Conservation (phyloP, 2,888 invertebrate species). For the Tethea ocularis region DNA sequence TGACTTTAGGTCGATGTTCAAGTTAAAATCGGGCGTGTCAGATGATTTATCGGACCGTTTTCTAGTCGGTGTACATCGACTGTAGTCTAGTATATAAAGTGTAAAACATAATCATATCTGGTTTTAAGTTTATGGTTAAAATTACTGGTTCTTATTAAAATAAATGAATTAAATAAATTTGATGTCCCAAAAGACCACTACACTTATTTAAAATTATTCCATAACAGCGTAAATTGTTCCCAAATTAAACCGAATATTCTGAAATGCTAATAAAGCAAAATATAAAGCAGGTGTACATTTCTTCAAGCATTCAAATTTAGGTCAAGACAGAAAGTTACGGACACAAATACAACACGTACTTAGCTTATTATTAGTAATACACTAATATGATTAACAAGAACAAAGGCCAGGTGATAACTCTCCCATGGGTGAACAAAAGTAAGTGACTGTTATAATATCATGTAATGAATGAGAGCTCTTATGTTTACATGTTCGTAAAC, state of each 20-base stretch:
- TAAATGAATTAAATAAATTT: neutral
- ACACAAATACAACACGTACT: neutral
- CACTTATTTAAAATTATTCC: too few species aligned
- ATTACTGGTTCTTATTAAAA: too few species aligned
- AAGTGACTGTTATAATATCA: neutral
- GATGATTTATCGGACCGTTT: too few species aligned
- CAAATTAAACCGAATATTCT: neutral
- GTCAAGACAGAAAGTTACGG: neutral
- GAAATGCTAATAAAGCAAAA: too few species aligned
- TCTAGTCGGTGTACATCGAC: too few species aligned
- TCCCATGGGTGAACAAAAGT: constrained; percentile 22
- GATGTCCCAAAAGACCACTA: too few species aligned
- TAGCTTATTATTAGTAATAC: neutral
- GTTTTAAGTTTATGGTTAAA: too few species aligned
- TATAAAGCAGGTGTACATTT: too few species aligned
- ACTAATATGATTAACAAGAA: constrained; percentile 19
- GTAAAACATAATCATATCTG: too few species aligned
- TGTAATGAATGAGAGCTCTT: neutral
- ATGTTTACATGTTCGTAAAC: neutral
- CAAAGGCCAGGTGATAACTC: constrained; percentile 23
- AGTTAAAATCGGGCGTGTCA: too few species aligned
- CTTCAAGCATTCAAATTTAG: neutral
- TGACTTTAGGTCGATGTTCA: too few species aligned
- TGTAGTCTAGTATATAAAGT: too few species aligned
- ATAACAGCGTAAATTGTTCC: neutral